Conservation (phyloP, 2,113 vertebrate genomes). For the Ictidomys tridecemlineatus region DNA sequence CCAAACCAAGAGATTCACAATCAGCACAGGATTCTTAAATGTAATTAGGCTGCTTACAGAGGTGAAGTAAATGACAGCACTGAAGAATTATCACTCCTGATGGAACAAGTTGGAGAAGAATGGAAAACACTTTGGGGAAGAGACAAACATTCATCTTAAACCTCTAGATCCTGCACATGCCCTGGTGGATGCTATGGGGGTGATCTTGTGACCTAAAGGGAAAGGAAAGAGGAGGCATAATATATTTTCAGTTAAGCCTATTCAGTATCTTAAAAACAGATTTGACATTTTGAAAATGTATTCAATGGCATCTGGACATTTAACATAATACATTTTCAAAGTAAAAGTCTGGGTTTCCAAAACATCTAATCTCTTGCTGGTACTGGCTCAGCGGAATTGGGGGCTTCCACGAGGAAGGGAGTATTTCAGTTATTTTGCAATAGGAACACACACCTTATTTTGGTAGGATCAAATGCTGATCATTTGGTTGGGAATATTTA, state of each 20-base stretch:
- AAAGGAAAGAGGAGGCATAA: background rate
- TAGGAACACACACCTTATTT: background rate
- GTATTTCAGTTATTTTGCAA: background rate
- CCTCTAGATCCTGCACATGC: background rate
- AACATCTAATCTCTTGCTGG: background rate
- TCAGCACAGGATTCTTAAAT: background rate
- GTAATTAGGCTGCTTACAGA: background rate
- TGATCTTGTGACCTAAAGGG: background rate
- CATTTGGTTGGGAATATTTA: slow-evolving; percentile 50
- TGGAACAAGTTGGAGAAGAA: background rate
- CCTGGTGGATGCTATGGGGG: fast-evolving
- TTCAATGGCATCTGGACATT: background rate
- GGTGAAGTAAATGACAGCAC: background rate
- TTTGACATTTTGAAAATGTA: background rate
- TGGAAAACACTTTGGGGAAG: background rate
- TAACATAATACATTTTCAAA: background rate
- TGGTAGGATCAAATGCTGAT: background rate
- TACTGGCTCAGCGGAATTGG: background rate
- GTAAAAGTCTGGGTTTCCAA: background rate
- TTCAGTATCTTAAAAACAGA: background rate
- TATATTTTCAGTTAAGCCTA: background rate
- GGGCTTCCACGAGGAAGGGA: background rate
- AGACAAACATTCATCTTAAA: background rate
- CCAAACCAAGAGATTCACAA: background rate
- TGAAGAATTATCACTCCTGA: background rate